Evolutionary conservation across 2,113 vertebrate species (phyloP), one percentile per base, ranked within the genome.

Genomic region (Edolisoma coerulescens): DNA sequence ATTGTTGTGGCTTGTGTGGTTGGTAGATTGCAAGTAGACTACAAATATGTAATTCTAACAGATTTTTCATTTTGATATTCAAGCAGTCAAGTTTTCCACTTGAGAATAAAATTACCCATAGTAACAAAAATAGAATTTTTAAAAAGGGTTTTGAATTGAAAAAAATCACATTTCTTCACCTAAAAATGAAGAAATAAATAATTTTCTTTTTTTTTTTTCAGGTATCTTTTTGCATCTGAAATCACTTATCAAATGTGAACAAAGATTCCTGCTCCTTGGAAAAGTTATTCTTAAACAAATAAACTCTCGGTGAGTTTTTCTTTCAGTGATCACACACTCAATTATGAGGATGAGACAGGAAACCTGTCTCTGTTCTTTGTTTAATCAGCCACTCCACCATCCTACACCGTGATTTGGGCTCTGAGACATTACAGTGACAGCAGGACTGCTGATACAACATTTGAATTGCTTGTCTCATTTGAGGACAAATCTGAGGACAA

Each of bases 371-470:
- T 83, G 20, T 6, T 90, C 32, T 65, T 44, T 60, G 22, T 63
- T 82, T 39, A 22, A 50, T n/a, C 26, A 52, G 19, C 32, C 32
- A 14, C 30, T 19, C 3, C 1, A 3, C 22, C 22, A 32, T 53
- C 44, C 54, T 52, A 19, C 30, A 12, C 16, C 7, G 8, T 17
- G 26, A 6, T 70, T 28, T n/a, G 23, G 30, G 16, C 14, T 47
- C 57, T 60, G 33, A 44, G 54, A 6, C 3, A 4, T 70, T n/a
- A 14, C 22, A 37, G 22, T 49, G 23, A 33, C 32, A 35, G 17
- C 5, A 59, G 1, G 0, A 19, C 13, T 23, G 16, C 18, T 74
- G 42, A 37, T 28, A 39, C 1, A 28, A 16, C 0, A 1, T 80
- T 75, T 61, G 39, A 77, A 53, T 54, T 61, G 32, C 60, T 67